phyloP scores from a whole-genome alignment of 64 coral and sea anemone species.

The Dendrophyllia cribrosa region DNA sequence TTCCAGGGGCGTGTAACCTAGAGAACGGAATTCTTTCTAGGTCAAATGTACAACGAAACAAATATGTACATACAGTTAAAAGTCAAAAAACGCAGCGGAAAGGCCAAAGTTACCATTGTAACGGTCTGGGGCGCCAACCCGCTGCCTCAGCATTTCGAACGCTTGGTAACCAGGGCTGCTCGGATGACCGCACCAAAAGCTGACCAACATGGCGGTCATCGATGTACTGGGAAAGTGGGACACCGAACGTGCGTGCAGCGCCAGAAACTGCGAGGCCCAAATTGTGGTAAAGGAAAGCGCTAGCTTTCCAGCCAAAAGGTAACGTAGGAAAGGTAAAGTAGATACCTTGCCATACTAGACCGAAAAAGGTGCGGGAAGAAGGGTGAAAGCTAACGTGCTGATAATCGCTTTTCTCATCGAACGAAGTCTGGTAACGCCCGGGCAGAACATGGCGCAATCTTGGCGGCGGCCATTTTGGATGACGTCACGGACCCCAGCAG shows the following conservation, averaged over 20 bases:
- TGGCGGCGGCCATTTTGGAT: no score
- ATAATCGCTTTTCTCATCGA: conserved; percentile 48
- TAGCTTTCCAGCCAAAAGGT: conserved; percentile 54
- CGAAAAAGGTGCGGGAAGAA: conserved; percentile 25
- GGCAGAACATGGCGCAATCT: conserved; percentile 29
- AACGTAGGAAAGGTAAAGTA: conserved; percentile 32
- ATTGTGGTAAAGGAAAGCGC: conserved; percentile 43
- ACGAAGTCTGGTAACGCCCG: conserved; percentile 13
- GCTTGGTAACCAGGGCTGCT: no score
- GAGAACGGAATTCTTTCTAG: no score
- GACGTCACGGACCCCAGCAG: no score
- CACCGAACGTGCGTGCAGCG: conserved; percentile 3
- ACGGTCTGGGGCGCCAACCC: neutral
- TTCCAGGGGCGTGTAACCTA: conserved; percentile 55
- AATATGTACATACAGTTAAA: no score
- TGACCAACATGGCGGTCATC: conserved; percentile 47
- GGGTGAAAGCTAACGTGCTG: neutral
- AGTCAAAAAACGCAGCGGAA: no score
- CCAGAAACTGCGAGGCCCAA: neutral
- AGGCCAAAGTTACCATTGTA: neutral
- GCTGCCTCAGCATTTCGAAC: no score
- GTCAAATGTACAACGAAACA: no score
- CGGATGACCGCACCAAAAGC: neutral
- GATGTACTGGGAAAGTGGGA: conserved; percentile 39
- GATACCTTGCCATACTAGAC: neutral